Base-by-base conservation (phyloP, 2,888 invertebrate species). In the Neoascia interrupta region DNA sequence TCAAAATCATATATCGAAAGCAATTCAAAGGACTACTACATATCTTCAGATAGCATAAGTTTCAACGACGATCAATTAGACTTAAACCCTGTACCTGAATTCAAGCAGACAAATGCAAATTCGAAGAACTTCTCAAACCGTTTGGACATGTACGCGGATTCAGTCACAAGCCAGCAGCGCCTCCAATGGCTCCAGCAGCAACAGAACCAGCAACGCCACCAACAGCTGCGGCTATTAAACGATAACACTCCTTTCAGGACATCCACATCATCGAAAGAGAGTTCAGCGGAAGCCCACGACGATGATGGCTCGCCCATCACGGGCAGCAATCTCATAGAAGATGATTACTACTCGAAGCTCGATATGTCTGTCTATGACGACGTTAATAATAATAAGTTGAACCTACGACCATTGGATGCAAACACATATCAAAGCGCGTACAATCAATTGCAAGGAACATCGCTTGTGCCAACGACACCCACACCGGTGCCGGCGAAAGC, bases 311-410 rank as follows among this genome's bases (percentile, higher is more conserved):
- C 68, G 47, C 37, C 79, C 10, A 63, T 74, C n/a, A 72, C 82
- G 72, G 74, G 60, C 21, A 84, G 81, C 37, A 81, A 74, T 64
- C 23, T 37, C 21, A 28, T 76, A 16, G 81, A 82, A 61, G 83
- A 85, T 45, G 85, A 85, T 76, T 86, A 87, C 79, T 87, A 87
- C 81, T 84, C 85, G 47, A 86, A 87, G 81, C 84, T 86, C 73
- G 88, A 87, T 83, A 87, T 87, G 85, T 88, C 88, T 68, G 84
- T 86, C 51, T 88, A 88, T 72, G 88, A 87, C 82, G 88, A 88
- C 83, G 87, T 88, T 81, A 88, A 85, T 81, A 85, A 88, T 81
- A 88, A 88, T 85, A 87, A 87, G 84, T 85, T 88, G 82, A 88
- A 88, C 83, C 83, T 87, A 83, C 85, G 85, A 81, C 85, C 84